Evolutionary conservation across 2,113 vertebrate species (phyloP).

Genomic region (Shinisaurus crocodilurus): DNA sequence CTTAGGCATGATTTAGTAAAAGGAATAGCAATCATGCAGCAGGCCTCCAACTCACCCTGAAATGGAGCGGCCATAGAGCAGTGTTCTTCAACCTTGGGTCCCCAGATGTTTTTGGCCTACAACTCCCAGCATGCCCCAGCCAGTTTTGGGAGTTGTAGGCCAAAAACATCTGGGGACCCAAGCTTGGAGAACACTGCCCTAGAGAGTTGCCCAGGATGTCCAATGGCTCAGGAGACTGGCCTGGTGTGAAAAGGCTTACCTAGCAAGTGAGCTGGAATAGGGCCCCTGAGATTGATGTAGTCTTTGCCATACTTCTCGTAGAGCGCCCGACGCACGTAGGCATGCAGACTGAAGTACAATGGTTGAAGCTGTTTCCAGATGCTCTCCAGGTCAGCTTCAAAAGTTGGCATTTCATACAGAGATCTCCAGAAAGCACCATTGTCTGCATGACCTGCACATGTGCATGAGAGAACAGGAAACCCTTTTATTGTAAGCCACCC

Average conservation of each 20-base stretch:
- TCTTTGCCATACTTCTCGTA: slow-evolving; percentile 86
- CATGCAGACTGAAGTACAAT: slow-evolving; percentile 90
- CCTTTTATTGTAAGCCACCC: background rate
- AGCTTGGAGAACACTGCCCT: too few relatives aligned
- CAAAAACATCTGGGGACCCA: too few relatives aligned
- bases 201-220: background rate
- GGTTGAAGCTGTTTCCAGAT: slow-evolving; percentile 90
- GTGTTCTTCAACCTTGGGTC: too few relatives aligned
- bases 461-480: background rate
- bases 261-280: slow-evolving; percentile 94
- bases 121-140: too few relatives aligned
- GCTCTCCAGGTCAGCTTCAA: slow-evolving; percentile 91
- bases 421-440: slow-evolving; percentile 92
- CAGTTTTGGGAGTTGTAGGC: too few relatives aligned
- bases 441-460: slow-evolving; percentile 84
- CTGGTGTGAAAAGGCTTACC: slow-evolving; percentile 75
- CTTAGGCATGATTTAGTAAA: background rate
- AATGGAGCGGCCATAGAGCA: background rate
- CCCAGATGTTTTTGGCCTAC: too few relatives aligned
- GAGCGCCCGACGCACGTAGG: slow-evolving; percentile 91
- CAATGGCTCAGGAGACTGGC: background rate
- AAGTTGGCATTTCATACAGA: slow-evolving; percentile 87
- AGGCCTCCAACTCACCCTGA: background rate
- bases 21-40: background rate
- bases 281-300: slow-evolving; percentile 88